These are phyloP conservation scores for Montipora capricornis DNA, from an alignment of 64 coral and sea anemone genomes.

Conservation along the genomic window DNA sequence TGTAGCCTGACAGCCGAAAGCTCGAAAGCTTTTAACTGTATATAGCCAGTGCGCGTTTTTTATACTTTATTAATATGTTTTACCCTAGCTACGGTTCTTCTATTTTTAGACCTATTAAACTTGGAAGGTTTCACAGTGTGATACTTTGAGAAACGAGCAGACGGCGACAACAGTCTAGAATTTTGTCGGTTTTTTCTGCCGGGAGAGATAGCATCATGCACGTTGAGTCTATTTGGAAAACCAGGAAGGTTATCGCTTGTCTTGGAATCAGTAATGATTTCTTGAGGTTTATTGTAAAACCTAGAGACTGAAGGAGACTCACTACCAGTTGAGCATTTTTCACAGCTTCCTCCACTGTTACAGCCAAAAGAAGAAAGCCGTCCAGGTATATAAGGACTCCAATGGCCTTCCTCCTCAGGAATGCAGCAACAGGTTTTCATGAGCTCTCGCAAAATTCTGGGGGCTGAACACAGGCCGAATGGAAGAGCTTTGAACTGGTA, in stretches of 20 bases:
- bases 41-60: too few species aligned
- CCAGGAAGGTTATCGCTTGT: constrained; percentile 33
- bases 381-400: constrained; percentile 62
- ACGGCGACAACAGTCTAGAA: background rate
- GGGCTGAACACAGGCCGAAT: constrained; percentile 53
- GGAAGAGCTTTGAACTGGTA: constrained; percentile 45
- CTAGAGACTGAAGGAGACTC: constrained; percentile 28
- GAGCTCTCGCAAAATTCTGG: constrained; percentile 39
- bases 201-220: constrained; percentile 29
- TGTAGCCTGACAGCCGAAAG: too few species aligned
- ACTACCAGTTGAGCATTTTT: constrained; percentile 5
- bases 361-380: constrained; percentile 35
- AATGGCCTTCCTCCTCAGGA: constrained; percentile 5
- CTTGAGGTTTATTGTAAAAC: constrained; percentile 33
- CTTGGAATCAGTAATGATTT: constrained; percentile 33
- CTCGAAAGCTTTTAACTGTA: too few species aligned
- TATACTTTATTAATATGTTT: too few species aligned
- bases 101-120: constrained; percentile 1
- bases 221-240: constrained; percentile 38
- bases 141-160: background rate
- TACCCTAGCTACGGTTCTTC: too few species aligned
- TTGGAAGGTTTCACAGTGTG: background rate
- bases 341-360: background rate
- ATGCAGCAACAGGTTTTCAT: constrained; percentile 49
- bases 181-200: background rate